Percentiles rank a stretch among this genome's conserved stretches.
Conservation (phyloP, 2,797 vertebrate genomes). For the Pseudotriccus pelzelni region DNA sequence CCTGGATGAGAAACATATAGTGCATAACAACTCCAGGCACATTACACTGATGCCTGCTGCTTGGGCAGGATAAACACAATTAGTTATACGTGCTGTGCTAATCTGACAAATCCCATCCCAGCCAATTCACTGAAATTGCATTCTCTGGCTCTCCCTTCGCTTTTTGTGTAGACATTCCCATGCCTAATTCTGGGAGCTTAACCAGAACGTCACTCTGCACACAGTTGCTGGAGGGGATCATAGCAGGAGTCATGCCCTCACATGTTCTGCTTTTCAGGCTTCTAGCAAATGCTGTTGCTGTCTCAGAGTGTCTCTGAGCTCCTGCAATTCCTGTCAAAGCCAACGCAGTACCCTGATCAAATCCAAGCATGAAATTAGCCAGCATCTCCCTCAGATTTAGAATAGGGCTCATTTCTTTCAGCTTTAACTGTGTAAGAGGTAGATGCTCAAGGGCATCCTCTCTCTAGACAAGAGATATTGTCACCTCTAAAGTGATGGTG, state of each 20-base stretch:
- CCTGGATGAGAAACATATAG: conserved; percentile 39
- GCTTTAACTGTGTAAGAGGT: neutral
- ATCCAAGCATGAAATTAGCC: conserved; percentile 29
- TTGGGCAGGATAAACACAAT: conserved; percentile 36
- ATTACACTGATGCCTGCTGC: conserved; percentile 42
- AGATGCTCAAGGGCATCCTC: neutral
- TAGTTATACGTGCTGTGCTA: conserved; percentile 59
- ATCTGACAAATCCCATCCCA: conserved; percentile 47
- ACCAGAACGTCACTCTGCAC: neutral
- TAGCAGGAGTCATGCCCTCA: conserved; percentile 22
- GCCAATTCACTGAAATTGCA: conserved; percentile 38
- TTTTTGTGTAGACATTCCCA: neutral
- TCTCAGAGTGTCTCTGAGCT: conserved; percentile 20
- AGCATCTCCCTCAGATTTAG: neutral
- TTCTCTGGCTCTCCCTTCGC: conserved; percentile 20
- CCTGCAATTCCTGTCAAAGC: conserved; percentile 38
- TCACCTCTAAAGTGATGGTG: neutral
- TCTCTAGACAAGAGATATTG: neutral
- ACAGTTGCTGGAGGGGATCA: conserved; percentile 1
- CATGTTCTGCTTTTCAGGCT: conserved; percentile 27
- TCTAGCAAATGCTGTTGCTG: neutral
- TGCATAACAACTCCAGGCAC: conserved; percentile 43
- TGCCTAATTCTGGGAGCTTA: conserved; percentile 46
- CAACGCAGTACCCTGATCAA: conserved; percentile 48
- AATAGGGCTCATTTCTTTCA: neutral